Evolutionary conservation across 2,888 invertebrate species (phyloP).

Genomic region (Alsophila aescularia): DNA sequence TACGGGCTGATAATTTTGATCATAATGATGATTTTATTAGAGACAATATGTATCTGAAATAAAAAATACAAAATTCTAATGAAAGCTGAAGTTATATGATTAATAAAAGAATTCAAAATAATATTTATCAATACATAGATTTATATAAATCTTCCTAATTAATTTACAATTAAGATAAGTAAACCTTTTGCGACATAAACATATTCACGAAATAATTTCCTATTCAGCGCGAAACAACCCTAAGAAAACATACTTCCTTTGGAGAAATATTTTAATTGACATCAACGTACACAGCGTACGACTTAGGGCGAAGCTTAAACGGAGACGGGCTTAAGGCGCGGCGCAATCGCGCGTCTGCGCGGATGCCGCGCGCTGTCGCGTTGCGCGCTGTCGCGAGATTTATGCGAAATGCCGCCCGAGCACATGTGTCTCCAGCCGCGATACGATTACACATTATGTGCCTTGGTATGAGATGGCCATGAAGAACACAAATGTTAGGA

Average conservation of each 20-base stretch:
- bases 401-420: slow-evolving; percentile 36
- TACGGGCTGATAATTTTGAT: too few relatives aligned
- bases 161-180: background rate
- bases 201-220: background rate
- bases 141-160: background rate
- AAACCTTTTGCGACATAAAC: background rate
- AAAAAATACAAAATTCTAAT: too few relatives aligned
- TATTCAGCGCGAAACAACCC: background rate
- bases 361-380: background rate
- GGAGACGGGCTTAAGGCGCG: slow-evolving; percentile 29
- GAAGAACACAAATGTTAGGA: background rate
- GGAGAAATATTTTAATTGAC: slow-evolving; percentile 21
- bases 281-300: slow-evolving; percentile 15
- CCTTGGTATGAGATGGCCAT: slow-evolving; percentile 15
- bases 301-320: slow-evolving; percentile 25
- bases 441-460: slow-evolving; percentile 51
- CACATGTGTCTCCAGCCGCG: slow-evolving; percentile 49
- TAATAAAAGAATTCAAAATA: too few relatives aligned
- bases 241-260: slow-evolving; percentile 4
- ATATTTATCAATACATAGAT: background rate
- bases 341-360: slow-evolving; percentile 22
- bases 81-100: too few relatives aligned
- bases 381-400: slow-evolving; percentile 36
- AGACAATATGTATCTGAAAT: too few relatives aligned
- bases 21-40: too few relatives aligned